Evolutionary conservation across 2,113 vertebrate genomes (phyloP), one percentile per base, ranked within the genome.

Genomic region (Ochotona princeps): DNA sequence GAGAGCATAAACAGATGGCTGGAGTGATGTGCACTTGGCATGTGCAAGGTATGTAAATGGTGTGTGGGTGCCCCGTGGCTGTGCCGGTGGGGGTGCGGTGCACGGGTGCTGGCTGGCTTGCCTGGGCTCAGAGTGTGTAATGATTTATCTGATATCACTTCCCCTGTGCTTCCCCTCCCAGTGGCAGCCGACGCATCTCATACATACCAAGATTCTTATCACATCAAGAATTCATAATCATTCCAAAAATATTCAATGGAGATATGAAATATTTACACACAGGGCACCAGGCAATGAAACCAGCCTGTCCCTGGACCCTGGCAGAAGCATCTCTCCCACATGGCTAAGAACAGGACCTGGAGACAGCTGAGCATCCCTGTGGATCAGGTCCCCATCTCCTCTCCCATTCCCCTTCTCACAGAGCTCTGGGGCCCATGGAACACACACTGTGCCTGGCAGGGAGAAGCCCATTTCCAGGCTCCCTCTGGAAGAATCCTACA

Each of bases 161-260:
- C 96, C 87, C 96, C 75, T 30, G 92, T 91, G 94, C 72, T 79
- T 95, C 96, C 97, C 95, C 96, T 97, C 97, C 96, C 91, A 95
- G 96, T 18, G 0, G 97, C 79, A 92, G 95, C 85, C 82, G 83
- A 87, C 95, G 96, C 95, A 94, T 97, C 97, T 98, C 97, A 98
- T 97, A 97, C 97, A 97, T 97, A 98, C 96, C 97, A 98, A 97
- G 97, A 89, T 97, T 97, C 97, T 98, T 97, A 98, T 96, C 97
- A 96, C 97, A 98, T 98, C 98, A 98, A 98, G 98, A 98, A 98
- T 98, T 98, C 98, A 98, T 98, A 98, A 98, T 98, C 94, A 97
- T 97, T 97, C 96, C 97, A 97, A 98, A 44, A 98, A 98, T 98
- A 98, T 97, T 98, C 97, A 97, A 98, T 98, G 97, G 97, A 97